Percentiles rank a stretch among this genome's conserved stretches.
phyloP scores from a whole-genome alignment of 2,797 vertebrate genomes.

The Corythornis leucogaster region DNA sequence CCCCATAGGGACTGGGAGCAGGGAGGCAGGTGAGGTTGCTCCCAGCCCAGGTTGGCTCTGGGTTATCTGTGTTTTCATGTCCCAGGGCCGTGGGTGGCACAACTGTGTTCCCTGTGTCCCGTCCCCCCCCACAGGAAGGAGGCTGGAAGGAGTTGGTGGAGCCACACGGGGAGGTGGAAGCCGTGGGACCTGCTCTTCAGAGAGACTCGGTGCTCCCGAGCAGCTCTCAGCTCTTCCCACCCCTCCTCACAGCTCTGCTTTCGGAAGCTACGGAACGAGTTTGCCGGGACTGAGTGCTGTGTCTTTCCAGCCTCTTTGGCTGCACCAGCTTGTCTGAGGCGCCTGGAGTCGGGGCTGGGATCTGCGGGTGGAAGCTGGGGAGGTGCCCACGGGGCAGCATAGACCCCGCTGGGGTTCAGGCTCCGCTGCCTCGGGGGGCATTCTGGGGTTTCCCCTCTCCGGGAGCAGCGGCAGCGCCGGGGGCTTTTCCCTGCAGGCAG shows the following conservation, averaged over 20 bases:
- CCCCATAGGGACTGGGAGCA: neutral
- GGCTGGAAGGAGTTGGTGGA: neutral
- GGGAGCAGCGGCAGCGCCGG: neutral
- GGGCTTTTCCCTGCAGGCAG: neutral
- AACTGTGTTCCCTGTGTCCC: neutral
- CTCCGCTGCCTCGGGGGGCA: neutral
- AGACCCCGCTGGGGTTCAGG: neutral
- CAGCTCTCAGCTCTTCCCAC: neutral
- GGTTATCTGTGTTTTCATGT: neutral
- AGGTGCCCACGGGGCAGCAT: neutral
- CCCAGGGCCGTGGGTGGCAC: neutral
- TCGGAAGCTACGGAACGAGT: slow-evolving; percentile 49
- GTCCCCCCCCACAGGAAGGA: neutral
- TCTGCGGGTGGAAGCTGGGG: neutral
- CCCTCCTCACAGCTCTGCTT: neutral
- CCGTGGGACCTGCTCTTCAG: neutral
- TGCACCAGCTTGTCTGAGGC: neutral
- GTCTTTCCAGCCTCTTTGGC: slow-evolving; percentile 23
- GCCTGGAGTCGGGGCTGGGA: neutral
- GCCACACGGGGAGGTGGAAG: neutral
- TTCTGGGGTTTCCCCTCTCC: neutral
- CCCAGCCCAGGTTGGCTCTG: neutral
- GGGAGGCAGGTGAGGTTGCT: neutral
- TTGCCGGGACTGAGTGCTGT: slow-evolving; percentile 25
- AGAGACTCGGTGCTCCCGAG: neutral